Evolutionary conservation across 2,888 invertebrate genomes (phyloP).

Genomic region (Lepidocyrtinus sp.): DNA sequence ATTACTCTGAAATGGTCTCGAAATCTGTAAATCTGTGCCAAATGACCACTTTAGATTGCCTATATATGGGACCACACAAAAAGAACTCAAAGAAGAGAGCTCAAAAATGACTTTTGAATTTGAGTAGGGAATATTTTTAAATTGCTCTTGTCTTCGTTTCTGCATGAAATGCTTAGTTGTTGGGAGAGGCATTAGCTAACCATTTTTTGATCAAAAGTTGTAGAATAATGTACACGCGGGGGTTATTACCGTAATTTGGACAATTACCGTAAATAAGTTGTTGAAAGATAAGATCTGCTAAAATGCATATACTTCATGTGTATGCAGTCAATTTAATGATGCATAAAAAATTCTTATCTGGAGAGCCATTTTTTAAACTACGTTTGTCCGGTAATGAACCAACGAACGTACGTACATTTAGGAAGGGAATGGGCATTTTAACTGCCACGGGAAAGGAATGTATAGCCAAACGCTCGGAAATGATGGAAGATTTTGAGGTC

Average conservation of each 20-base stretch:
- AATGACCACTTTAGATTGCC: constrained; percentile 44
- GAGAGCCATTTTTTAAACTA: too few relatives aligned
- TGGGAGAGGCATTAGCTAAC: too few relatives aligned
- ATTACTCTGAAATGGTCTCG: constrained; percentile 44
- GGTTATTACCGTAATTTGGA: neutral
- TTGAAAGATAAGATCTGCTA: constrained; percentile 5
- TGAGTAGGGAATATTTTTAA: too few relatives aligned
- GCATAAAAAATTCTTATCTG: constrained; percentile 5
- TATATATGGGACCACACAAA: constrained; percentile 52
- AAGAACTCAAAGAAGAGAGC: constrained; percentile 13
- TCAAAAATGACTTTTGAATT: constrained; percentile 10
- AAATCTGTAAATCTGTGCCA: constrained; percentile 60
- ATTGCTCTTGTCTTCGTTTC: too few relatives aligned
- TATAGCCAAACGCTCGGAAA: neutral
- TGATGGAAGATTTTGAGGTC: neutral
- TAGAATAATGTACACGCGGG: neutral
- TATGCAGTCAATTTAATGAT: too few relatives aligned
- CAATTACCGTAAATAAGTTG: constrained; percentile 1
- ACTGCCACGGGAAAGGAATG: neutral
- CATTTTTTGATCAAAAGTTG: too few relatives aligned
- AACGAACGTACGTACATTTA: too few relatives aligned
- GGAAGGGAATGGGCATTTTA: too few relatives aligned
- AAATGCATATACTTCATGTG: neutral
- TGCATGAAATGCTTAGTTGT: constrained; percentile 11
- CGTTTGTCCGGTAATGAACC: too few relatives aligned